A percentile compares a stretch with the other conserved stretches of the same genome.
These are phyloP conservation scores for Sebastes cheni DNA, from an alignment of 2,797 vertebrate genomes.

Conservation along the genomic window DNA sequence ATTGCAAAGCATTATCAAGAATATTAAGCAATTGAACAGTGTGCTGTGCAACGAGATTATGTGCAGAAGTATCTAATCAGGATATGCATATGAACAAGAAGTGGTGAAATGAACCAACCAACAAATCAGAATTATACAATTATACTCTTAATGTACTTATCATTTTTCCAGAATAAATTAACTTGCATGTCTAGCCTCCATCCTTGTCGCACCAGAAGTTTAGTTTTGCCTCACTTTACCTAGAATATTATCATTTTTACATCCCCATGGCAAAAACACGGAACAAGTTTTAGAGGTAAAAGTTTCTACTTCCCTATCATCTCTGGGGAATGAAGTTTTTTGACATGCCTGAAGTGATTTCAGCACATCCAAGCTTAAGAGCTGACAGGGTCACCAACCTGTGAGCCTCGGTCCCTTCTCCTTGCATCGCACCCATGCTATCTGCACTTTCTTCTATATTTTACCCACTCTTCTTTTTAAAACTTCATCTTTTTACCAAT, in stretches of 20 bases:
- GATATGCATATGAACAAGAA: neutral
- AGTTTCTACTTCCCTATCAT: constrained; percentile 43
- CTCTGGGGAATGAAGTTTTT: constrained; percentile 53
- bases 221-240: constrained; percentile 11
- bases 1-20: neutral
- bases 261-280: constrained; percentile 31
- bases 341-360: constrained; percentile 54
- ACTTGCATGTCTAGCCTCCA: constrained; percentile 7
- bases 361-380: constrained; percentile 46
- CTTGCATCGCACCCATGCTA: neutral
- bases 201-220: constrained; percentile 5
- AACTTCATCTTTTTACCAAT: constrained; percentile 49
- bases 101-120: neutral
- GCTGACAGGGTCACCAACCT: constrained; percentile 48
- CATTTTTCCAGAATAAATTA: neutral
- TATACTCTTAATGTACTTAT: neutral
- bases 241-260: constrained; percentile 22
- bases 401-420: constrained; percentile 10
- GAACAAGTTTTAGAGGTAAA: constrained; percentile 20
- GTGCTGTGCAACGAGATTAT: too few relatives aligned
- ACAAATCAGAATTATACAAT: neutral
- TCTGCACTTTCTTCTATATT: neutral
- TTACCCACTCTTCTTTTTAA: neutral
- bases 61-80: too few relatives aligned
- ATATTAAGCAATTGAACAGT: neutral